phyloP scores from a whole-genome alignment of 2,888 invertebrate genomes.

The Anorthoa munda region DNA sequence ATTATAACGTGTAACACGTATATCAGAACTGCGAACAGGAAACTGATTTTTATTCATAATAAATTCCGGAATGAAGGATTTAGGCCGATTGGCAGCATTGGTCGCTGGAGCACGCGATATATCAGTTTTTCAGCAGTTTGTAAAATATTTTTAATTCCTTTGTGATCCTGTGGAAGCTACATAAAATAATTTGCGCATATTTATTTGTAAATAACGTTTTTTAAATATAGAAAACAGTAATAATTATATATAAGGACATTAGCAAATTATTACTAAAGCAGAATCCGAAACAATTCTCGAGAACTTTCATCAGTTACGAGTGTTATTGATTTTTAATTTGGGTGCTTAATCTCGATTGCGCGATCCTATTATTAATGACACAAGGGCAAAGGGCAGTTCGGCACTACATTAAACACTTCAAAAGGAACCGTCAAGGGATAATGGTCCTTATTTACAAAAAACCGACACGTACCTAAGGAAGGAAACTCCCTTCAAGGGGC shows the following conservation, averaged over 20 bases:
- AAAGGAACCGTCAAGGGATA: constrained; percentile 77
- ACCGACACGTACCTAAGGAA: constrained; percentile 70
- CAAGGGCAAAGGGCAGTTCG: constrained; percentile 78
- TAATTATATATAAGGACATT: background rate
- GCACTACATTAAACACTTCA: constrained; percentile 81
- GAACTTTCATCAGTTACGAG: constrained; percentile 29
- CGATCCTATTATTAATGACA: constrained; percentile 85
- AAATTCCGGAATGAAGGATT: constrained; percentile 59
- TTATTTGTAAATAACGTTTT: background rate
- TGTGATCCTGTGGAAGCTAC: constrained; percentile 8
- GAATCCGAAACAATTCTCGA: constrained; percentile 6
- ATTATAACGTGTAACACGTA: constrained; percentile 41
- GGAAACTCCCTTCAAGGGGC: constrained; percentile 63
- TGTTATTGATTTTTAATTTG: constrained; percentile 85
- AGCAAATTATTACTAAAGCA: constrained; percentile 11
- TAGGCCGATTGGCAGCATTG: constrained; percentile 56
- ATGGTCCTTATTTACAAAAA: constrained; percentile 80
- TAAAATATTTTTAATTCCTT: constrained; percentile 44
- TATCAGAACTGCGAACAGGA: constrained; percentile 43
- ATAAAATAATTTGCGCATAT: background rate
- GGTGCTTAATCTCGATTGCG: constrained; percentile 81
- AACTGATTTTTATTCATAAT: constrained; percentile 61
- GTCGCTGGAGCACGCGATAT: constrained; percentile 35
- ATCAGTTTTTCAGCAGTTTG: constrained; percentile 37
- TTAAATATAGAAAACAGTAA: background rate